Evolutionary conservation across 2,797 vertebrate species (phyloP).

Genomic region (Acanthurus lineatus): DNA sequence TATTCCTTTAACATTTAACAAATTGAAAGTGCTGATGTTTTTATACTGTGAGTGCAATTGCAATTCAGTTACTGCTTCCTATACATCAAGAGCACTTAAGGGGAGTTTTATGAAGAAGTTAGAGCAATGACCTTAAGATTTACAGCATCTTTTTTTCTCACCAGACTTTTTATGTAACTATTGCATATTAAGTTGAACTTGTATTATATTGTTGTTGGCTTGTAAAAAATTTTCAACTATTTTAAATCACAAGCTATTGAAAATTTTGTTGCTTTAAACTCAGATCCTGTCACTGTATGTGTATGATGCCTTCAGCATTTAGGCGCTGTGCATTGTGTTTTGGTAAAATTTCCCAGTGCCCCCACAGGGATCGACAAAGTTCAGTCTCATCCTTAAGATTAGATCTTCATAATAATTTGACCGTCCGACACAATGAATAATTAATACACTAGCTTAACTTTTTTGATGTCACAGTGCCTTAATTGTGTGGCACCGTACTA

Average conservation of each 20-base stretch:
- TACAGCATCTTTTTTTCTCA: not conserved
- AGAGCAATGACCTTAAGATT: not conserved
- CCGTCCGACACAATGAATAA: not conserved
- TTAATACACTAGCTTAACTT: not conserved
- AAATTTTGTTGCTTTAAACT: slow-evolving; percentile 1
- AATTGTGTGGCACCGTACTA: not conserved
- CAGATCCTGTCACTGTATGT: not conserved
- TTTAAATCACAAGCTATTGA: too few species aligned
- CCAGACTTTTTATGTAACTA: not conserved
- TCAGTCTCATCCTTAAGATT: not conserved
- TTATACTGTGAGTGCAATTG: not conserved
- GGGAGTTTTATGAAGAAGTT: not conserved
- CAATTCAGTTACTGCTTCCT: slow-evolving; percentile 6
- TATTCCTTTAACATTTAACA: slow-evolving; percentile 19
- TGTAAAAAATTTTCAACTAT: slow-evolving; percentile 1
- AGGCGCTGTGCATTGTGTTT: not conserved
- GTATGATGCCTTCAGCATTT: not conserved
- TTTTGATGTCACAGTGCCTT: not conserved
- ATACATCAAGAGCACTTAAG: not conserved
- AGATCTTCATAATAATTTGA: slow-evolving; percentile 1
- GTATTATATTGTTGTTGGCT: not conserved
- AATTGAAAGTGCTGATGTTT: slow-evolving; percentile 3
- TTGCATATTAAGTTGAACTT: slow-evolving; percentile 12
- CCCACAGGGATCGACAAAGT: slow-evolving; percentile 7
- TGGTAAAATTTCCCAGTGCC: not conserved